Conservation (phyloP, 1,140 invertebrate genomes). For the Drosophila sucinea region DNA sequence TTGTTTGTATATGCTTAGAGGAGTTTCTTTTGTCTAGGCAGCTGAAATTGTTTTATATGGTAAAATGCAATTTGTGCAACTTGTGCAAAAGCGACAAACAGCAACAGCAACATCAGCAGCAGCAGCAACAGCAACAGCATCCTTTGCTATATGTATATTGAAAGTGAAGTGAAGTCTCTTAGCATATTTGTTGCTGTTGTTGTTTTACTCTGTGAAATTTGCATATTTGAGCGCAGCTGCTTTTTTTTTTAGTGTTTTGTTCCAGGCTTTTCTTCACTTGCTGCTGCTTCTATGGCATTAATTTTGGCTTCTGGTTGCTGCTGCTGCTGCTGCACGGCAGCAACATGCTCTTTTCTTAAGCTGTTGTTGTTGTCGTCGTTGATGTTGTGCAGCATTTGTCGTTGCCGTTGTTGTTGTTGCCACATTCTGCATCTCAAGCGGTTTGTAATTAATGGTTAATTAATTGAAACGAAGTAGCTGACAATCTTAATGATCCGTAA, state of each 20-base stretch:
- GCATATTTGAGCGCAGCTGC: constrained; percentile 78
- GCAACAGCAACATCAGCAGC: constrained; percentile 62
- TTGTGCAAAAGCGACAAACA: constrained; percentile 76
- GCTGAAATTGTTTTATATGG: constrained; percentile 80
- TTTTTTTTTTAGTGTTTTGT: constrained; percentile 52
- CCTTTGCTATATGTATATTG: constrained; percentile 79
- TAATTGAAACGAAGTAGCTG: constrained; percentile 82
- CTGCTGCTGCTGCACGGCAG: constrained; percentile 34
- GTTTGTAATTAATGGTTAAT: constrained; percentile 82
- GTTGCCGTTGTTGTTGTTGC: constrained; percentile 74
- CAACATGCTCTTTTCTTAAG: constrained; percentile 26
- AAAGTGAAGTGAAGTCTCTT: constrained; percentile 81
- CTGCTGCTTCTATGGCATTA: constrained; percentile 72
- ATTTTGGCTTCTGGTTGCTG: constrained; percentile 71
- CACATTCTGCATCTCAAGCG: constrained; percentile 77
- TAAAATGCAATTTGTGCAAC: constrained; percentile 82
- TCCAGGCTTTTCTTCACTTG: constrained; percentile 70
- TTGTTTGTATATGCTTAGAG: constrained; percentile 38
- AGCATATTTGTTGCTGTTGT: constrained; percentile 73
- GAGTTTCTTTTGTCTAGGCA: constrained; percentile 71
- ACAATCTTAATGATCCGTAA: constrained; percentile 82
- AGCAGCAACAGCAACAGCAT: constrained; percentile 69
- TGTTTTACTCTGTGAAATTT: constrained; percentile 77
- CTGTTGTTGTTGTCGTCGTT: constrained; percentile 49
- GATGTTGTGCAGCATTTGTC: constrained; percentile 75